Base-by-base conservation (phyloP, 1,140 invertebrate species). In the Formica exsecta region DNA sequence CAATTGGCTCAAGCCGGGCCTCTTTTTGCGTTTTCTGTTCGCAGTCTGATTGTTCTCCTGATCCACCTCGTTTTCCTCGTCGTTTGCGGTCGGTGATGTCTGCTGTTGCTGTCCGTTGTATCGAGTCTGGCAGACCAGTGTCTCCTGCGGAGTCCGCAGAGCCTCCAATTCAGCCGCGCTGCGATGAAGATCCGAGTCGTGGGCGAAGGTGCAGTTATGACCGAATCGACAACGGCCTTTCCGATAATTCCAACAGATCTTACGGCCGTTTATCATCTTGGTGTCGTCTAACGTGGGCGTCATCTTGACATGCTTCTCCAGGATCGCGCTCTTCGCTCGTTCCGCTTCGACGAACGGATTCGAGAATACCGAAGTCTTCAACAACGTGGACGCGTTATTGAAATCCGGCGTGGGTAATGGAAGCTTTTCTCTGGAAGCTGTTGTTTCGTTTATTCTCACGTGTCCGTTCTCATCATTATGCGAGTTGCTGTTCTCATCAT, bases 281-380 rank as follows among this genome's bases (percentile, higher is more conserved):
- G 96, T 96, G 92, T 97, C 96, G 73, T 97, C 96, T 95, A 95
- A 74, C 0, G 95, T 97, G 95, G 95, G 96, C 94, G 96, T 97
- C 98, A 99, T 98, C 96, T 99, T 98, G 0, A 99, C 98, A 94
- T 99, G 98, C 91, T 98, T 98, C 92, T 99, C 98, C 13, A 99
- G 94, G 71, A 98, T 97, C 3, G 98, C 97, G 79, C 97, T 97
- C 93, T 99, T 98, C 6, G 97, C 97, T 91, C 97, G 96, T 93
- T 99, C 98, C n/a, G 97, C 98, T 93, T 98, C 97, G n/a, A 97
- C 96, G 94, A 98, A 99, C 16, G 98, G 98, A 96, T 99, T 99
- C 36, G 96, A 97, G 94, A 99, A 99, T 4, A 99, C 98, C 2
- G 97, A 98, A 74, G 95, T 96, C 90, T 95, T 95, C 54, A 94